Conservation (phyloP, 2,797 vertebrate genomes). For the Epinephelus malabaricus region DNA sequence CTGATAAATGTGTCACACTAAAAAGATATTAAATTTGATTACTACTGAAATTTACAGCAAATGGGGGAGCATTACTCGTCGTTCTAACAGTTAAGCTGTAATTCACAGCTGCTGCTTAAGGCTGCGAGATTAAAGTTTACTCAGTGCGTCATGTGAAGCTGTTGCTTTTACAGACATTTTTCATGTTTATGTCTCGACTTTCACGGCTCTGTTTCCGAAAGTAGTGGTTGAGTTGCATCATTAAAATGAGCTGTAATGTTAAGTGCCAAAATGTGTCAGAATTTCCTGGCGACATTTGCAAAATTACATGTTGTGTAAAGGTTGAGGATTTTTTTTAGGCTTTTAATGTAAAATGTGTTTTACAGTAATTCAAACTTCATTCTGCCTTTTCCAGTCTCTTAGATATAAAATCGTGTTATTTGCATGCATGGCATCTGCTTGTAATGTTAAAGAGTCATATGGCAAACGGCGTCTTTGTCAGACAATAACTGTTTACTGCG, state of each 20-base stretch:
- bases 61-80: constrained; percentile 36
- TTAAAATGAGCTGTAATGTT: constrained; percentile 31
- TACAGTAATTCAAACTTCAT: neutral
- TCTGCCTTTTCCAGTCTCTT: neutral
- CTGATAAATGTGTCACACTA: constrained; percentile 41
- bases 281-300: constrained; percentile 25
- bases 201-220: constrained; percentile 21
- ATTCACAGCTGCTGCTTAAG: constrained; percentile 55
- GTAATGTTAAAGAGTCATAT: constrained; percentile 36
- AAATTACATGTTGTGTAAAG: constrained; percentile 18
- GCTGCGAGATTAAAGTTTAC: constrained; percentile 47
- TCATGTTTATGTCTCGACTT: constrained; percentile 49
- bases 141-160: constrained; percentile 7
- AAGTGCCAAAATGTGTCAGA: constrained; percentile 41
- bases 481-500: constrained; percentile 43
- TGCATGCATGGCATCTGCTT: neutral
- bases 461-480: constrained; percentile 41
- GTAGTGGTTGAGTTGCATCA: constrained; percentile 26
- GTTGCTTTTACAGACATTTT: constrained; percentile 30
- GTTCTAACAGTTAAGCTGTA: constrained; percentile 44
- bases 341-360: constrained; percentile 18
- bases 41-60: constrained; percentile 36
- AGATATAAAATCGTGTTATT: constrained; percentile 6
- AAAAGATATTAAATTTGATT: constrained; percentile 58
- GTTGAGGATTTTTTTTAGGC: neutral